Evolutionary conservation across 2,888 invertebrate genomes (phyloP).

Genomic region (Drosophila atripex): DNA sequence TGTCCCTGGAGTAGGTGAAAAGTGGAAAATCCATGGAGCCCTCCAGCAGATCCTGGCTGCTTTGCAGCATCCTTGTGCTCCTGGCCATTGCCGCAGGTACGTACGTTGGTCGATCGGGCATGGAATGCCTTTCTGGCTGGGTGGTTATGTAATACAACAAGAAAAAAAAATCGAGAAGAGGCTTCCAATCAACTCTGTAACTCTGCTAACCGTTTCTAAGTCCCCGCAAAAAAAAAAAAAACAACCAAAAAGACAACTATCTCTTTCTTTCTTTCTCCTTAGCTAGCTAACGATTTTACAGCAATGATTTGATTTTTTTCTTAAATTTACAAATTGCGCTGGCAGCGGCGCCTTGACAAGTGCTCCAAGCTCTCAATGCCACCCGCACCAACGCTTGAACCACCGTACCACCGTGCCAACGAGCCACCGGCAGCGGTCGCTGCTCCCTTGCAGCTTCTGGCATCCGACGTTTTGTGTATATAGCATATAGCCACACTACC

Average conservation of each 20-base stretch:
- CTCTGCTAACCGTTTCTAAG: conserved; percentile 37
- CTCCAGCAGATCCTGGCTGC: conserved; percentile 43
- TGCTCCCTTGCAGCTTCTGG: conserved; percentile 20
- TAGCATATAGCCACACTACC: conserved; percentile 33
- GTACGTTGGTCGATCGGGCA: conserved; percentile 42
- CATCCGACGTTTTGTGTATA: conserved; percentile 38
- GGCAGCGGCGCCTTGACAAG: conserved; percentile 80
- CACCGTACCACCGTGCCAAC: conserved; percentile 27
- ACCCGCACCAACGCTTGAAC: conserved; percentile 23
- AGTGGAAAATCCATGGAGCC: conserved; percentile 51
- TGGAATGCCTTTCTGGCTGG: conserved; percentile 22
- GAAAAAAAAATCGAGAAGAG: conserved; percentile 10
- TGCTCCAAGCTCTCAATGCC: conserved; percentile 69
- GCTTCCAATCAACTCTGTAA: conserved; percentile 23
- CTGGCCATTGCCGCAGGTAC: conserved; percentile 71
- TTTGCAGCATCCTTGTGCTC: conserved; percentile 59
- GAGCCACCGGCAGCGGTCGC: conserved; percentile 3
- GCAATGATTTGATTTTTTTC: conserved; percentile 83
- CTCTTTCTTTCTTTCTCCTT: conserved; percentile 39
- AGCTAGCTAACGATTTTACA: conserved; percentile 58
- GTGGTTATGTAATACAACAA: conserved; percentile 57
- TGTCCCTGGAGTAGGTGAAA: conserved; percentile 46
- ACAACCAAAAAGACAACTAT: conserved; percentile 26
- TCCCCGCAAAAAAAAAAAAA: conserved; percentile 15
- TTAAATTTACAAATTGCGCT: conserved; percentile 74